A percentile compares a stretch with the other conserved stretches of the same genome.
These are phyloP conservation scores for Frieseomelitta varia DNA, from an alignment of 1,140 invertebrate genomes.

Conservation along the genomic window DNA sequence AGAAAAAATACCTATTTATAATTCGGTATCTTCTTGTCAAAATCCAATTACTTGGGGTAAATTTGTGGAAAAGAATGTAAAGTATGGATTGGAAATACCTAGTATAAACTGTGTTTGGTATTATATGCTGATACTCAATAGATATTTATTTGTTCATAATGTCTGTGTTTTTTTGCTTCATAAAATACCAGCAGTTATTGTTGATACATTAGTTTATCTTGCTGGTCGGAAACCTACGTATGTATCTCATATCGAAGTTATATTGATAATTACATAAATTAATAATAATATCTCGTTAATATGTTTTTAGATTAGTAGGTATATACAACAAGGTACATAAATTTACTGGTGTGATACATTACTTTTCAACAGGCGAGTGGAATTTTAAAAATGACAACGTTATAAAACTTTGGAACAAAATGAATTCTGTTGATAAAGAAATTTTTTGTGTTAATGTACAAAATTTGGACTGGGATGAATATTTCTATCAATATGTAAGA, in stretches of 20 bases:
- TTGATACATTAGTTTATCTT: constrained; percentile 70
- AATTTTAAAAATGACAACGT: constrained; percentile 83
- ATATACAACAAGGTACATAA: constrained; percentile 84
- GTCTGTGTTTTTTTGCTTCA: constrained; percentile 79
- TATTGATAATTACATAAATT: constrained; percentile 1
- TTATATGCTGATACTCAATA: constrained; percentile 81
- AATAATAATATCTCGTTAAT: constrained; percentile 1
- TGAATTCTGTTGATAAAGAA: constrained; percentile 80
- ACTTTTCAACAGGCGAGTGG: constrained; percentile 85
- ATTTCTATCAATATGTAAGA: constrained; percentile 76
- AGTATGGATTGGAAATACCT: constrained; percentile 76
- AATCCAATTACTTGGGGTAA: constrained; percentile 84
- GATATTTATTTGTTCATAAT: constrained; percentile 79
- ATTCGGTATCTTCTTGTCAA: constrained; percentile 83
- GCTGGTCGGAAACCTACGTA: constrained; percentile 79
- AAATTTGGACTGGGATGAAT: constrained; percentile 79
- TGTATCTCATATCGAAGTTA: constrained; percentile 6
- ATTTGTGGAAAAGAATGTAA: constrained; percentile 81
- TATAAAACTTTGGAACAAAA: constrained; percentile 79
- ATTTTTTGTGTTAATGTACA: constrained; percentile 80
- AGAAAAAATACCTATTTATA: constrained; percentile 80
- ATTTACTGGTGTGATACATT: constrained; percentile 83
- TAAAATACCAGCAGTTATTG: constrained; percentile 76
- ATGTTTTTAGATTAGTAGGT: constrained; percentile 80
- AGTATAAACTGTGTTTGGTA: constrained; percentile 82